Evolutionary conservation across 2,888 invertebrate species (phyloP), one percentile per base, ranked within the genome.

Genomic region (Megamerina dolium): DNA sequence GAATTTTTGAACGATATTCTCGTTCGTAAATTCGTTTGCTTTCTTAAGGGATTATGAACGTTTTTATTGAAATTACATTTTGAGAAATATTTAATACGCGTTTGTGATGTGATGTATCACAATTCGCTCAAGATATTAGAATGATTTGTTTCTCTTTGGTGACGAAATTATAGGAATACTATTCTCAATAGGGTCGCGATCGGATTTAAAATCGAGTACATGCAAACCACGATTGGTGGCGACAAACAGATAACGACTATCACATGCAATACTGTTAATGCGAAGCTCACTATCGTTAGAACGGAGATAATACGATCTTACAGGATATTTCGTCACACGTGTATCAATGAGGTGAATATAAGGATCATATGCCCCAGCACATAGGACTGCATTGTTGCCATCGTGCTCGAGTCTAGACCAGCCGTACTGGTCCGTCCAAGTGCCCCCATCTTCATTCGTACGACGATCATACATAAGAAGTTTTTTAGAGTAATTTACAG

Each of bases 341-440:
- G 79, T 79, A 63, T 85, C 85, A 77, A 83, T 84, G 3, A 84
- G 68, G 50, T 80, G 77, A 5, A 80, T 77, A 60, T 82, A 75
- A 19, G 80, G 78, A 60, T 82, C 75, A 48, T 76, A 72, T 50
- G 80, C 76, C 12, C 80, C 77, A 12, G 84, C 85, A 20, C 79
- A 77, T 33, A 84, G 59, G 38, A 83, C 75, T 1, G 77, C 77
- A 58, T 79, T 74, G 26, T 74, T 66, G 37, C 78, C 76, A 64
- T 85, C 84, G 34, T 80, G 76, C 39, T 81, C 77, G 35, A 85
- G 61, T 55, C 81, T 82, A 58, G 78, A 76, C 1, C 79, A 75
- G 57, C 79, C 78, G 51, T 77, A 79, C 0, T 82, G 82, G 68
- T 85, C 83, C 46, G 74, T 71, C 79, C 81, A 83, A 27, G 73